Evolutionary conservation across 2,113 vertebrate genomes (phyloP).

Genomic region (Dasypus novemcinctus): DNA sequence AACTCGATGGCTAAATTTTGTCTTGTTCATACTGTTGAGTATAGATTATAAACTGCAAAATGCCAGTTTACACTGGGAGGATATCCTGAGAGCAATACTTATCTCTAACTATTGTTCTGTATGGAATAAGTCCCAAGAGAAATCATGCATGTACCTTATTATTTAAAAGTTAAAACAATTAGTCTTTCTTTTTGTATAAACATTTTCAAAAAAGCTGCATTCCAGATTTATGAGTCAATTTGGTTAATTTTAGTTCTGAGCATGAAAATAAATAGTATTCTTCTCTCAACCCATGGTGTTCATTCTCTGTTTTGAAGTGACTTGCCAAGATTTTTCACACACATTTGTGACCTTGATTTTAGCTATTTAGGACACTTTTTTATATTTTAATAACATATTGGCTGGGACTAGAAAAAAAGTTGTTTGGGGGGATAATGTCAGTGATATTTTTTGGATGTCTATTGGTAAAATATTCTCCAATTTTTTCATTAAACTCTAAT

Average conservation of each 20-base stretch:
- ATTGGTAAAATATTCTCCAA: conserved; percentile 3
- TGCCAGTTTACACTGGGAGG: not conserved
- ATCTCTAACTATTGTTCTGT: conserved; percentile 64
- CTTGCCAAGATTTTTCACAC: not conserved
- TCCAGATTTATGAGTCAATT: conserved; percentile 52
- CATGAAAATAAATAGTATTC: not conserved
- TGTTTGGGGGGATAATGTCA: not conserved
- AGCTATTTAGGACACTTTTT: not conserved
- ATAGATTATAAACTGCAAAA: conserved; percentile 26
- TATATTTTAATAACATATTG: not conserved
- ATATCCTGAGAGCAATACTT: conserved; percentile 61
- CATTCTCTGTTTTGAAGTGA: not conserved
- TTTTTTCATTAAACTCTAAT: not conserved
- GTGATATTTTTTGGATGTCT: not conserved
- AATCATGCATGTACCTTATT: not conserved
- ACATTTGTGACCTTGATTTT: not conserved
- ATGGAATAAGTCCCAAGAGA: conserved; percentile 26
- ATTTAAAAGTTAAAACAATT: conserved; percentile 68
- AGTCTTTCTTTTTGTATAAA: conserved; percentile 50
- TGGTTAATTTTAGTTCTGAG: not conserved
- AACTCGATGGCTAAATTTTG: not conserved
- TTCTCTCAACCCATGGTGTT: not conserved
- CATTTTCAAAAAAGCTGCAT: conserved; percentile 32
- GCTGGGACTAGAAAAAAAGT: not conserved
- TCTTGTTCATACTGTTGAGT: not conserved